Conservation (phyloP, 2,888 invertebrate genomes). For the Thysanoteuthis rhombus region DNA sequence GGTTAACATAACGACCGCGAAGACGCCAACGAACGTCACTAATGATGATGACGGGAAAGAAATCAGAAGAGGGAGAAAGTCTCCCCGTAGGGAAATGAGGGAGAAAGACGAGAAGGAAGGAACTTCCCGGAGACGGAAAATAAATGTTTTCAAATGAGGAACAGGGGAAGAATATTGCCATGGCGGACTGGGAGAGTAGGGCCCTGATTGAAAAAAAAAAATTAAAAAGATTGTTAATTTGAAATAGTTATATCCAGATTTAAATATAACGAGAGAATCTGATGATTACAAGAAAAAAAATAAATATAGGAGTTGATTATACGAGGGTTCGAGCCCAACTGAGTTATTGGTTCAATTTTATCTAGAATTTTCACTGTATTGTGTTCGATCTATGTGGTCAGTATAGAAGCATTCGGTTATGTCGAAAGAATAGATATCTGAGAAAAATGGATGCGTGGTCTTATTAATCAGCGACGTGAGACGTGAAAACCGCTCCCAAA, state of each 20-base stretch:
- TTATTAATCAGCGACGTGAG: too few species aligned
- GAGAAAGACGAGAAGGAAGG: not conserved
- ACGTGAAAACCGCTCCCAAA: too few species aligned
- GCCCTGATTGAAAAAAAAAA: not conserved
- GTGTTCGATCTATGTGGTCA: too few species aligned
- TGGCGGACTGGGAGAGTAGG: not conserved
- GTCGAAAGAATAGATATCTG: too few species aligned
- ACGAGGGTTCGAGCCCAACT: too few species aligned
- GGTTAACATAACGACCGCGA: not conserved
- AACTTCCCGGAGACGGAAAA: not conserved
- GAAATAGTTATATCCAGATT: not conserved
- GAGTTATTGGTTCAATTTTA: too few species aligned
- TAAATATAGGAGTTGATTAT: too few species aligned
- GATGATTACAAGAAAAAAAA: too few species aligned
- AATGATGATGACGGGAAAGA: not conserved
- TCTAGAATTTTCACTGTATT: too few species aligned
- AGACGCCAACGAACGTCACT: not conserved
- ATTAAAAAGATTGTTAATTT: not conserved
- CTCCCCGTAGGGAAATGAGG: not conserved
- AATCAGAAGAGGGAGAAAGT: not conserved
- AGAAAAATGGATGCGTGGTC: too few species aligned
- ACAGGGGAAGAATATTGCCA: not conserved
- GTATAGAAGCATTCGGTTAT: too few species aligned
- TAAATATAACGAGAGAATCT: too few species aligned
- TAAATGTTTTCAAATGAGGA: not conserved